Evolutionary conservation across 2,888 invertebrate genomes (phyloP).

Genomic region (Luperina testacea): DNA sequence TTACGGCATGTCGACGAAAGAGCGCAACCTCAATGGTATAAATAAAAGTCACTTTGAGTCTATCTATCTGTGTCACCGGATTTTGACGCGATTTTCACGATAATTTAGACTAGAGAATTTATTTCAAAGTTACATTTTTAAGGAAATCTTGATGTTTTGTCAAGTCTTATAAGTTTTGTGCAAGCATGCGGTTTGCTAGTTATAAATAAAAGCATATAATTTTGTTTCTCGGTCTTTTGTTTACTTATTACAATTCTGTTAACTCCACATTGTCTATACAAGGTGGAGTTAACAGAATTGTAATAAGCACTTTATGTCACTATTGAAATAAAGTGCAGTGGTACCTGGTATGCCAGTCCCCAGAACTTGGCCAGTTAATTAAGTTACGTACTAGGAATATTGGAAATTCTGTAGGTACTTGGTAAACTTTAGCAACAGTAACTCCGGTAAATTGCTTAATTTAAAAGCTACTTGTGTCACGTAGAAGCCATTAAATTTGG

Average conservation of each 20-base stretch:
- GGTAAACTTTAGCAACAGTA: constrained; percentile 5
- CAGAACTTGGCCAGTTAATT: not conserved
- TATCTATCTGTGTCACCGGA: not conserved
- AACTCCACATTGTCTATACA: not conserved
- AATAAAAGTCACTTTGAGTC: not conserved
- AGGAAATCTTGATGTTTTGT: not conserved
- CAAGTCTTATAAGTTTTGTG: not conserved
- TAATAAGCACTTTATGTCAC: no score
- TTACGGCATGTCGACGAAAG: not conserved
- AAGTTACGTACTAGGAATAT: not conserved
- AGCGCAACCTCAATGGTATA: not conserved
- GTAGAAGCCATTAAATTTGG: constrained; percentile 34
- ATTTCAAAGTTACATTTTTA: not conserved
- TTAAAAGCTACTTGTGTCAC: constrained; percentile 16
- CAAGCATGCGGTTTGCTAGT: not conserved
- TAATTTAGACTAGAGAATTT: not conserved
- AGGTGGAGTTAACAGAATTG: no score
- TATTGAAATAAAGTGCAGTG: not conserved
- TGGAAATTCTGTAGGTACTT: not conserved
- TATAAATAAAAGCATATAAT: not conserved
- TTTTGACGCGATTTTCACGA: not conserved
- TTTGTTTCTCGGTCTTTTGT: not conserved
- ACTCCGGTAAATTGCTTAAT: constrained; percentile 22
- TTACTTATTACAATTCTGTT: not conserved
- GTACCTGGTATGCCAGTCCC: not conserved